Percentiles rank a stretch among this genome's conserved stretches.
phyloP scores from a whole-genome alignment of 2,888 invertebrate species.

The Trichopria drosophilae region DNA sequence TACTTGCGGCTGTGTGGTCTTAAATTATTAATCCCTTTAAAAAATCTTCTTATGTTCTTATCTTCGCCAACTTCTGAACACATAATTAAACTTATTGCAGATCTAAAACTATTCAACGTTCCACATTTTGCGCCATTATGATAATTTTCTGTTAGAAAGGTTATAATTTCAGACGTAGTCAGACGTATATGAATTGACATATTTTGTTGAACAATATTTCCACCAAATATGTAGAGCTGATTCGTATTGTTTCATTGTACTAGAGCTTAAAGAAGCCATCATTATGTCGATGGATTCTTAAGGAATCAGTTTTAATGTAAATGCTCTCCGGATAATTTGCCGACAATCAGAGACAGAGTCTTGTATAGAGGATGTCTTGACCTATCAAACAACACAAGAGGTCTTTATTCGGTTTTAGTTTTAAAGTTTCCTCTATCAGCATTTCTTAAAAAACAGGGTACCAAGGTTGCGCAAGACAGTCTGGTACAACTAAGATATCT shows the following conservation, averaged over 20 bases:
- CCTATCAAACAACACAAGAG: conserved; percentile 16
- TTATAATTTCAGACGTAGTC: conserved; percentile 6
- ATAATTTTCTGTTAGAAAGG: conserved; percentile 23
- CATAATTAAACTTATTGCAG: conserved; percentile 30
- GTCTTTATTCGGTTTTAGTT: conserved; percentile 14
- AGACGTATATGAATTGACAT: conserved; percentile 7
- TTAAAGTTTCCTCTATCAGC: conserved; percentile 12
- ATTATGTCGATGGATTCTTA: conserved; percentile 14
- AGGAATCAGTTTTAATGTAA: conserved; percentile 2
- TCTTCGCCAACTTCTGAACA: conserved; percentile 14
- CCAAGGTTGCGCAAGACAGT: conserved; percentile 21
- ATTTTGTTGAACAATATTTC: conserved; percentile 24
- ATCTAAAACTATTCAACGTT: conserved; percentile 27
- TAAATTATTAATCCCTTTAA: conserved; percentile 27
- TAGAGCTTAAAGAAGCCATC: conserved; percentile 23
- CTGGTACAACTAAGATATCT: conserved; percentile 13
- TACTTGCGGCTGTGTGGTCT: conserved; percentile 29
- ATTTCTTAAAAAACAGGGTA: conserved; percentile 19
- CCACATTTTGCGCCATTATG: conserved; percentile 28
- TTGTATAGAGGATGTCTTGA: conserved; percentile 14
- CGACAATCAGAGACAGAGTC: conserved; percentile 20
- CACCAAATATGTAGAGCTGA: conserved; percentile 32
- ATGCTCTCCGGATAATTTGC: conserved; percentile 17
- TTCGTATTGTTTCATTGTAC: conserved; percentile 32
- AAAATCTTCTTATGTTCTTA: conserved; percentile 22